Evolutionary conservation across 2,888 invertebrate species (phyloP), one percentile per base, ranked within the genome.

Genomic region (Tetranychus piercei): DNA sequence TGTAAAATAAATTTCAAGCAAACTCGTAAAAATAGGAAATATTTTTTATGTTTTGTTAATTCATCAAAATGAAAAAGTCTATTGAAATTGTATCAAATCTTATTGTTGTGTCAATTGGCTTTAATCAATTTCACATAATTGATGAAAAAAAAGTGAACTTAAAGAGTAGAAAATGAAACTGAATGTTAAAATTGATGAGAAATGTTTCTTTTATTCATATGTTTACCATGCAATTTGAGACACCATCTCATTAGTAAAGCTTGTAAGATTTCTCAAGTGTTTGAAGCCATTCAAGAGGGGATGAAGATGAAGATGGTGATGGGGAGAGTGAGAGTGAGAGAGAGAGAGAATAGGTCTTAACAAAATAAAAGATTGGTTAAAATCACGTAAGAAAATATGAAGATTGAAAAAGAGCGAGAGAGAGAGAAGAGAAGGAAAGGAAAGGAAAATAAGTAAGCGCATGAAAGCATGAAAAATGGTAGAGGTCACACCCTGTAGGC

Each of bases 381-480:
- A 55, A 55, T 55, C 55, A 55, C 55, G 55, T 55, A 55, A 55
- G 55, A 55, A 55, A 55, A 55, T 55, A 55, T 55, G 55, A 55
- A 55, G 55, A 55, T 55, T 55, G 55, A 55, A 55, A 55, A 55
- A 55, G 3, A 34, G 23, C 1, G 45, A 45, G 45, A 15, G 55
- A 55, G 55, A 15, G 55, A 15, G 55, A 55, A 15, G 55, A 15
- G 5, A 5, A 45, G 5, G 15, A 15, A 55, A 15, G 7, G 55
- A 55, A 55, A 55, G 55, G 9, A 34, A 34, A 34, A 34, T 34
- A 34, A 34, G 34, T 55, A 55, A 55, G 55, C 55, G 55, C 55
- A 55, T 55, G 55, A 55, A 55, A 55, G 55, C 55, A 55, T 55
- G 55, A 55, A 55, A 55, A 55, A 55, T 55, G 55, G 55, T 55